A percentile compares a stretch with the other conserved stretches of the same genome.
phyloP scores from a whole-genome alignment of 1,140 invertebrate genomes.

The Myzus persicae region DNA sequence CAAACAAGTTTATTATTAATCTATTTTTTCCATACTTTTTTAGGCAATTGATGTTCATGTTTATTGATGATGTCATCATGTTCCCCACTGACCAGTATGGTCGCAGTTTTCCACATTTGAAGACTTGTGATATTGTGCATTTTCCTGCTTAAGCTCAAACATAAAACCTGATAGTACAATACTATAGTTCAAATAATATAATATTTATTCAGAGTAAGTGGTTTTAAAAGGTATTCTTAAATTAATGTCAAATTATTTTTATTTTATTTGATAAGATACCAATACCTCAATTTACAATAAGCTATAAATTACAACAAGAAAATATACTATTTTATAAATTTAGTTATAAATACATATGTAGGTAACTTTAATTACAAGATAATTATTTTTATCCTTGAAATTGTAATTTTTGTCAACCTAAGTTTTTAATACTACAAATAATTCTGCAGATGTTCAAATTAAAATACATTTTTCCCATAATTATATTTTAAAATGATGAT shows the following conservation, averaged over 20 bases:
- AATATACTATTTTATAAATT: background rate
- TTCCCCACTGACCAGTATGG: background rate
- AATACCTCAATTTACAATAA: background rate
- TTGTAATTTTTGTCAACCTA: background rate
- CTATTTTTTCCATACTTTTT: background rate
- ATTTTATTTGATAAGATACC: background rate
- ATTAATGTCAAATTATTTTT: too few species aligned
- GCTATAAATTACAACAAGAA: background rate
- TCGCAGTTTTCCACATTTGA: background rate
- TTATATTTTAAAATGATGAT: background rate
- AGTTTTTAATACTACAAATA: background rate
- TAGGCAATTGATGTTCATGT: background rate
- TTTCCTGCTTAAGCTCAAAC: background rate
- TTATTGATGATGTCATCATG: background rate
- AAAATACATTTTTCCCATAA: background rate
- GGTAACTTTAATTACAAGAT: background rate
- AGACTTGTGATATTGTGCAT: background rate
- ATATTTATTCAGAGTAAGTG: background rate
- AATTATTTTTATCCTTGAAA: background rate
- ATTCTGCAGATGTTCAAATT: background rate
- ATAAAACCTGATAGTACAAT: background rate
- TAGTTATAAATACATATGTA: background rate
- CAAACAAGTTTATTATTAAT: background rate
- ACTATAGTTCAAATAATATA: background rate
- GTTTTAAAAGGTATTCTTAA: too few species aligned